Conservation (phyloP, 2,888 invertebrate genomes). For the Chymomyza amoena region DNA sequence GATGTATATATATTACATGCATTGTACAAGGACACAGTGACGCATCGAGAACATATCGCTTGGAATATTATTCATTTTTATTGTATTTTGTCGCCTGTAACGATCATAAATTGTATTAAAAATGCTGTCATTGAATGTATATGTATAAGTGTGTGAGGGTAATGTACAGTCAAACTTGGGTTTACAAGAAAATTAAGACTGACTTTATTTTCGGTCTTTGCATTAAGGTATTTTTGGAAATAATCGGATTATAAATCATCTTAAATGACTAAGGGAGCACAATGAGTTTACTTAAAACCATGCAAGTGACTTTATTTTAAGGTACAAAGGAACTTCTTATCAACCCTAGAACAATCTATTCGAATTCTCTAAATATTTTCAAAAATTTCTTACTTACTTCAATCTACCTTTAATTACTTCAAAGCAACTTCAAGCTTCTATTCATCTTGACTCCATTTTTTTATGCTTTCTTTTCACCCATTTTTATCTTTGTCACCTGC, state of each 20-base stretch:
- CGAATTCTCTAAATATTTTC: too few species aligned
- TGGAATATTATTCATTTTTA: slow-evolving; percentile 72
- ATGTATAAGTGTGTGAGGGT: slow-evolving; percentile 4
- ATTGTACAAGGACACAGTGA: slow-evolving; percentile 11
- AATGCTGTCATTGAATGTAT: slow-evolving; percentile 64
- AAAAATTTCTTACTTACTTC: too few species aligned
- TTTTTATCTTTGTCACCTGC: too few species aligned
- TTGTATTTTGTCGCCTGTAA: slow-evolving; percentile 73
- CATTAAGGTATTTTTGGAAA: not conserved
- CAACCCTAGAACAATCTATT: too few species aligned
- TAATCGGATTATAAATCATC: not conserved
- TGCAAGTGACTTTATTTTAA: not conserved
- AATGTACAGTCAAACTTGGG: not conserved
- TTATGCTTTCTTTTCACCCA: too few species aligned
- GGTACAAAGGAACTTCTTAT: too few species aligned
- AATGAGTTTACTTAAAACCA: not conserved
- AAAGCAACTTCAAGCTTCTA: too few species aligned
- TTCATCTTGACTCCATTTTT: too few species aligned
- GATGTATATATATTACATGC: slow-evolving; percentile 41
- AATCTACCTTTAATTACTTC: too few species aligned
- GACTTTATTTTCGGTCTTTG: not conserved
- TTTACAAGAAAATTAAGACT: not conserved
- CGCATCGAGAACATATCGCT: slow-evolving; percentile 31
- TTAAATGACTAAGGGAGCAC: not conserved
- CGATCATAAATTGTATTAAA: slow-evolving; percentile 73